These are phyloP conservation scores for Kobus ellipsiprymnus DNA, from an alignment of 2,113 vertebrate genomes.

Conservation along the genomic window DNA sequence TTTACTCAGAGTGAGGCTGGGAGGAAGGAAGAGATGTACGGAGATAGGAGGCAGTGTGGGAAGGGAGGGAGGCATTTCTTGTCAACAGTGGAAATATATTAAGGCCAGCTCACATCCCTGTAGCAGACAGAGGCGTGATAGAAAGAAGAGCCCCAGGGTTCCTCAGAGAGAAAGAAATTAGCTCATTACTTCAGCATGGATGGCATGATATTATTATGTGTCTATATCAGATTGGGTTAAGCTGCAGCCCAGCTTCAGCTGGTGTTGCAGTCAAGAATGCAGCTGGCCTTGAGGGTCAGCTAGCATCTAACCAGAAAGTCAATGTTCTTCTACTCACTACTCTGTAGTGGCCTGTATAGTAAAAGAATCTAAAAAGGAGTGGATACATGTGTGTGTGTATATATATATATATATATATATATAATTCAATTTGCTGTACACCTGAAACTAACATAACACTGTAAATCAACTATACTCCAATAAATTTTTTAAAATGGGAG, in stretches of 20 bases:
- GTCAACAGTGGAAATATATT: background rate
- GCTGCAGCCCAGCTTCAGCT: background rate
- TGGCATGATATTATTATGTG: background rate
- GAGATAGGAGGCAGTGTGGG: fast-evolving
- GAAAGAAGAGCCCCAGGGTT: background rate
- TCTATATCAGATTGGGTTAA: background rate
- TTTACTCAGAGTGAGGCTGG: background rate
- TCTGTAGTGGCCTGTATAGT: background rate
- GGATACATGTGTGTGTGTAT: background rate
- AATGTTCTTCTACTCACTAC: background rate
- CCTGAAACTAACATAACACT: background rate
- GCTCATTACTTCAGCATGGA: background rate
- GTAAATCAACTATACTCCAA: background rate
- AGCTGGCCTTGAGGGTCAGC: background rate
- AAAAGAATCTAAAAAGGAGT: background rate
- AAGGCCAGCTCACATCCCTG: background rate
- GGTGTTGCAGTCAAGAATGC: background rate
- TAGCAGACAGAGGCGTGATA: background rate
- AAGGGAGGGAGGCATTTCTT: background rate
- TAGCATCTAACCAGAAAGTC: background rate
- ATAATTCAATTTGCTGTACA: background rate
- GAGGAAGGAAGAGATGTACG: background rate
- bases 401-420: too few relatives aligned
- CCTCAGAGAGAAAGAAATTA: background rate
- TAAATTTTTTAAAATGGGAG: background rate